Base-by-base conservation (phyloP, 2,888 invertebrate species). In the Nemotelus nigrinus region DNA sequence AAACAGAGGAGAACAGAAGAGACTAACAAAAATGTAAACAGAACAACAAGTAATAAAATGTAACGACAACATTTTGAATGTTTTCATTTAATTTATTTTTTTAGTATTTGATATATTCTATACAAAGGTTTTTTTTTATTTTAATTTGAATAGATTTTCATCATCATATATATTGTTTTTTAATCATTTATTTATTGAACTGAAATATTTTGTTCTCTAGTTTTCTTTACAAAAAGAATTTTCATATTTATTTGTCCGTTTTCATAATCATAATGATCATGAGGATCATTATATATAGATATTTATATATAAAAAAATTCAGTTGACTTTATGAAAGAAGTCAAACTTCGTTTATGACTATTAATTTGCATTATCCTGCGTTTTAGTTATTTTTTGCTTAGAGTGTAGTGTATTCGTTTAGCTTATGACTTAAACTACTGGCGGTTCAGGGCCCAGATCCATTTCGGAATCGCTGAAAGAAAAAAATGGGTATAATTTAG, bases 401-500 rank as follows among this genome's bases (percentile, higher is more conserved):
- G 48, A 55, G 55, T 71, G 68, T 76, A 55, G 44, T 25, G 47
- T 70, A 64, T 57, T 76, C 45, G 67, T 76, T 77, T 68, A 4
- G 44, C 10, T 53, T 58, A 48, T 77, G 50, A 48, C 63, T 79
- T 85, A 87, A 82, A 86, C 86, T 82, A 86, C 86, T 83, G 86
- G 87, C 81, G 86, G 86, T 82, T 87, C 87, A 80, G 86, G 85
- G 81, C 86, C 87, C 77, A 85, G 86, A 77, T 81, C 82, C 45
- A 48, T 7, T 70, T 79, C 79, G 64, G 55, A 53, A 50, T 76
- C 64, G 50, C 65, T 76, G 75, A 72, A 78, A 79, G 71, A 53
- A 64, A 70, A 58, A 50, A 50, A 76, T 44, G 68, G 48, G n/a
- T 64, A 77, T 77, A 68, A 55, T 64, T 79, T 68, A 64, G 65